These are phyloP conservation scores for Rana temporaria DNA, from an alignment of 2,113 vertebrate genomes.

Conservation along the genomic window DNA sequence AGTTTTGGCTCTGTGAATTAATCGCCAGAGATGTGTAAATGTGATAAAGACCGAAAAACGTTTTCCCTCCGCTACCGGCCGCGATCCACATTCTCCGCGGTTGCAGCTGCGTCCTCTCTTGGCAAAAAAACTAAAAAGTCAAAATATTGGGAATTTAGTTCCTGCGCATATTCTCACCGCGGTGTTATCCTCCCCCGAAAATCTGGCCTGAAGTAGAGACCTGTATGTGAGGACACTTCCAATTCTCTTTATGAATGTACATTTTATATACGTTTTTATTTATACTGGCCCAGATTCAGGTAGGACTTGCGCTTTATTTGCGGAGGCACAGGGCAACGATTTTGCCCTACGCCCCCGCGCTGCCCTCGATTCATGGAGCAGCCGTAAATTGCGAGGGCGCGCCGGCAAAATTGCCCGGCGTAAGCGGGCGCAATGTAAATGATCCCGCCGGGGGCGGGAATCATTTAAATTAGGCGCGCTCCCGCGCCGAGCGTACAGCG, in stretches of 20 bases:
- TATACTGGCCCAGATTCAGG: too few relatives aligned
- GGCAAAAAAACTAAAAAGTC: slow-evolving; percentile 1
- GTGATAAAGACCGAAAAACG: slow-evolving; percentile 33
- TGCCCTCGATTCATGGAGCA: too few relatives aligned
- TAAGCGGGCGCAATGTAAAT: too few relatives aligned
- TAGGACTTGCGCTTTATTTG: too few relatives aligned
- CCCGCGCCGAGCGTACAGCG: too few relatives aligned
- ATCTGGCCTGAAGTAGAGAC: neutral
- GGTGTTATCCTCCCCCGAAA: neutral
- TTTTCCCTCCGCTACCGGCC: neutral
- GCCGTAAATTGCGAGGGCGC: too few relatives aligned
- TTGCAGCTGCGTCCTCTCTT: slow-evolving; percentile 7
- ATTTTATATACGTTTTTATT: too few relatives aligned
- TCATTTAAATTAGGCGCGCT: too few relatives aligned
- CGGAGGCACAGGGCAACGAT: too few relatives aligned
- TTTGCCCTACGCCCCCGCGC: too few relatives aligned
- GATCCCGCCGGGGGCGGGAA: too few relatives aligned
- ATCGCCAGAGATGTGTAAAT: slow-evolving; percentile 40
- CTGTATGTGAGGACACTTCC: neutral
- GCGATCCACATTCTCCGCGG: neutral
- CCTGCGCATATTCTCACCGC: neutral
- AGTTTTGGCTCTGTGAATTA: neutral
- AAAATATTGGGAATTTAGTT: slow-evolving; percentile 1
- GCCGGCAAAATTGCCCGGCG: too few relatives aligned
- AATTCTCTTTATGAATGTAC: neutral